Evolutionary conservation across 2,888 invertebrate genomes (phyloP), one percentile per base, ranked within the genome.

Genomic region (Euplagia quadripunctaria): DNA sequence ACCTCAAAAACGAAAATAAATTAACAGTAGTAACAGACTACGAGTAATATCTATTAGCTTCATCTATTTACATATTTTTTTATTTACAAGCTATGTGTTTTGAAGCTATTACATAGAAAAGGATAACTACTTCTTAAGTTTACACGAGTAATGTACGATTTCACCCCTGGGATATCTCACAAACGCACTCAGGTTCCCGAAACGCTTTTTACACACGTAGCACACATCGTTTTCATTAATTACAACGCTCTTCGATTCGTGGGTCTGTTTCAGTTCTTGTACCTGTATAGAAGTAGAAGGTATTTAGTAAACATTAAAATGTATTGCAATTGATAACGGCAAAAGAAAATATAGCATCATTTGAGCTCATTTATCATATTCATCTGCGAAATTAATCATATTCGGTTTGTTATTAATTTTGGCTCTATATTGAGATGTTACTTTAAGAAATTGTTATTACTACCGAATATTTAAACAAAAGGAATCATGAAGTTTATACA

Each of bases 181-280:
- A 92, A 99, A 98, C 43, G 99, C 99, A 95, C 99, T 98, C 94
- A 98, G 98, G 92, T 98, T 98, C 31, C 98, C 98, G 92, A 99
- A 99, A 73, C 98, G 97, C 90, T 99, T 99, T 90, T 98, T 98
- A 92, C 99, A 99, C 1, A 98, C 98, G 0, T 97, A 97, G 92
- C 99, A 99, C 72, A 98, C 97, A 88, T 98, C 98, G 85, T 97
- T 97, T 83, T 99, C 99, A 31, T 97, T 98, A 82, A 99, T 97
- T 2, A 98, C 94, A 67, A 99, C 97, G 87, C 97, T 97, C 88
- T 98, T 97, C 1, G 98, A 97, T 91, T 99, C 98, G 86, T 98
- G 97, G 84, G 97, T 97, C 91, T 98, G 97, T 82, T 98, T 96
- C 86, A 98, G 96, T 87, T 98, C 98, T 91, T 98, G 97, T 51